A percentile compares a stretch with the other conserved stretches of the same genome.
phyloP scores from a whole-genome alignment of 2,797 vertebrate species.

The Synanceia verrucosa region DNA sequence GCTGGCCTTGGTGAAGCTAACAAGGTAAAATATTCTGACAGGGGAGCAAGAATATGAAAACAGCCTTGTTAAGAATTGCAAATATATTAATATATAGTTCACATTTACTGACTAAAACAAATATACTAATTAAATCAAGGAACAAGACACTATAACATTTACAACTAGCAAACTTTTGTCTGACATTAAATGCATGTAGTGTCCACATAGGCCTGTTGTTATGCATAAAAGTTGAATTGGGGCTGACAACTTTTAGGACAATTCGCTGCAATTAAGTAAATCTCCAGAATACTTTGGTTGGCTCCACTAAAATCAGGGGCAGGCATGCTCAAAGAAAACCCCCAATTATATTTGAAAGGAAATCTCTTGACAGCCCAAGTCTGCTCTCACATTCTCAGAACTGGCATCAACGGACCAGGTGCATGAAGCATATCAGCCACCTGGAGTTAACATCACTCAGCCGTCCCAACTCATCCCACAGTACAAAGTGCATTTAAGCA shows the following conservation, averaged over 20 bases:
- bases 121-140: slow-evolving; percentile 1
- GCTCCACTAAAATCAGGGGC: slow-evolving; percentile 3
- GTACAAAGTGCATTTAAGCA: slow-evolving; percentile 25
- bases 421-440: slow-evolving; percentile 49
- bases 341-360: slow-evolving; percentile 48
- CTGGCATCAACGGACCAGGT: slow-evolving; percentile 36
- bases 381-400: slow-evolving; percentile 41
- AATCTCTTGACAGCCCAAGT: slow-evolving; percentile 51
- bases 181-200: slow-evolving; percentile 1
- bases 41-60: neutral
- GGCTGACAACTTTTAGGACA: slow-evolving; percentile 8
- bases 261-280: slow-evolving; percentile 1
- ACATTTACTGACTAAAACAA: neutral
- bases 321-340: slow-evolving; percentile 42
- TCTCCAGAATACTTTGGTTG: neutral
- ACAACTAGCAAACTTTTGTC: neutral
- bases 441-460: slow-evolving; percentile 17
- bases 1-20: slow-evolving; percentile 12
- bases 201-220: neutral
- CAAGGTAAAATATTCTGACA: slow-evolving; percentile 7
- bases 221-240: neutral
- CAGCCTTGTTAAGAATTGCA: slow-evolving; percentile 3
- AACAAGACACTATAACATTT: neutral
- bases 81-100: neutral
- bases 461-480: slow-evolving; percentile 22